Percentiles rank a stretch among this genome's conserved stretches.
phyloP scores from a whole-genome alignment of 2,113 vertebrate species.

The Nerophis ophidion region DNA sequence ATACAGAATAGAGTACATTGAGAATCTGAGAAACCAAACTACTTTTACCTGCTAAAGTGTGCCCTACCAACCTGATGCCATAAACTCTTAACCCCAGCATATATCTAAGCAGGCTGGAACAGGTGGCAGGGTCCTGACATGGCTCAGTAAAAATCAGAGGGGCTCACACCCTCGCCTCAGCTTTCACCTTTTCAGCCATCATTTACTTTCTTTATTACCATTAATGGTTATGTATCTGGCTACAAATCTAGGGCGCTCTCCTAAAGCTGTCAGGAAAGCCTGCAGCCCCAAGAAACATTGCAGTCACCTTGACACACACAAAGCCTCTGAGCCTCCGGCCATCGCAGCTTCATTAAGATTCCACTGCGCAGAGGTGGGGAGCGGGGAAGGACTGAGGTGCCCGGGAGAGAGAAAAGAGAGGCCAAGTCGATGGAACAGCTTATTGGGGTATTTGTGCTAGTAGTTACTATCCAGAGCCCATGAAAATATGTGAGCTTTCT shows the following conservation, averaged over 20 bases:
- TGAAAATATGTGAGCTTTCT: conserved; percentile 57
- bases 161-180: conserved; percentile 49
- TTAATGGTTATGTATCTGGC: conserved; percentile 69
- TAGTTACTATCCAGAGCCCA: conserved; percentile 64
- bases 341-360: conserved; percentile 65
- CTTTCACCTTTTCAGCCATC: conserved; percentile 68
- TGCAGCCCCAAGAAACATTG: conserved; percentile 57
- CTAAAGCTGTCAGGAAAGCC: conserved; percentile 69
- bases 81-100: conserved; percentile 47
- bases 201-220: conserved; percentile 73
- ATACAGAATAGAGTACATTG: too few relatives aligned
- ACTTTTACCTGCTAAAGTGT: conserved; percentile 20
- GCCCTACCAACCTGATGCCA: conserved; percentile 34
- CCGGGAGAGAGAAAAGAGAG: conserved; percentile 40
- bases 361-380: conserved; percentile 41
- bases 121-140: conserved; percentile 59
- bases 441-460: conserved; percentile 60
- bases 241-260: conserved; percentile 67
- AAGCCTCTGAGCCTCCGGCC: conserved; percentile 52
- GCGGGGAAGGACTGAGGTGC: conserved; percentile 33
- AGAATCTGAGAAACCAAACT: conserved; percentile 8
- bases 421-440: conserved; percentile 48
- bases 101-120: conserved; percentile 58
- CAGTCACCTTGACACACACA: conserved; percentile 73
- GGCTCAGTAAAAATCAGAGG: conserved; percentile 58